A percentile compares a stretch with the other conserved stretches of the same genome.
Evolutionary conservation across 2,113 vertebrate species (phyloP).

Genomic region (Leiothrix lutea): DNA sequence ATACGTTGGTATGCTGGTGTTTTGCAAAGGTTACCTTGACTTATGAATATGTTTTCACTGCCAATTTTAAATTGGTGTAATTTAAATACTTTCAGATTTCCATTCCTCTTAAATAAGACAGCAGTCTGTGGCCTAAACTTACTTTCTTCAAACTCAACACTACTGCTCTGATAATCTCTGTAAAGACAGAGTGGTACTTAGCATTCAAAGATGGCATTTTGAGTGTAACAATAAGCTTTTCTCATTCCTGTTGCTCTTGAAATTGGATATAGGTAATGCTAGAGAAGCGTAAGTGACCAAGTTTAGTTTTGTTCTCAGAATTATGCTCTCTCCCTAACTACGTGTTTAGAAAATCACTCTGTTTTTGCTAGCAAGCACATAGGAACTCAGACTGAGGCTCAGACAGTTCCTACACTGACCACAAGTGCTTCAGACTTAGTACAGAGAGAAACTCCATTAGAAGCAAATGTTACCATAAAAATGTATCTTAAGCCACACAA

Average conservation of each 20-base stretch:
- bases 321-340: background rate
- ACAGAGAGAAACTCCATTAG: background rate
- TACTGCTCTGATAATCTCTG: background rate
- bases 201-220: background rate
- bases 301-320: background rate
- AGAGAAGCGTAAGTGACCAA: background rate
- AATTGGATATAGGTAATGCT: background rate
- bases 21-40: background rate
- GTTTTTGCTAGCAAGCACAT: background rate
- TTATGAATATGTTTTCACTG: background rate
- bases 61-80: background rate
- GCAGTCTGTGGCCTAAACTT: background rate
- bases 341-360: background rate
- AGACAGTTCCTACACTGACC: background rate
- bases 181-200: background rate
- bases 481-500: background rate
- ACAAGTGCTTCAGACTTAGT: background rate
- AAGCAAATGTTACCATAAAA: background rate
- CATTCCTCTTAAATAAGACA: background rate
- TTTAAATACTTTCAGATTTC: slow-evolving; percentile 6
- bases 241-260: background rate
- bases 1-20: background rate
- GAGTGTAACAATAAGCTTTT: background rate
- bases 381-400: background rate
- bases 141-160: background rate